Evolutionary conservation across 2,797 vertebrate species (phyloP), one percentile per base, ranked within the genome.

Genomic region (Gephyroberyx darwinii): DNA sequence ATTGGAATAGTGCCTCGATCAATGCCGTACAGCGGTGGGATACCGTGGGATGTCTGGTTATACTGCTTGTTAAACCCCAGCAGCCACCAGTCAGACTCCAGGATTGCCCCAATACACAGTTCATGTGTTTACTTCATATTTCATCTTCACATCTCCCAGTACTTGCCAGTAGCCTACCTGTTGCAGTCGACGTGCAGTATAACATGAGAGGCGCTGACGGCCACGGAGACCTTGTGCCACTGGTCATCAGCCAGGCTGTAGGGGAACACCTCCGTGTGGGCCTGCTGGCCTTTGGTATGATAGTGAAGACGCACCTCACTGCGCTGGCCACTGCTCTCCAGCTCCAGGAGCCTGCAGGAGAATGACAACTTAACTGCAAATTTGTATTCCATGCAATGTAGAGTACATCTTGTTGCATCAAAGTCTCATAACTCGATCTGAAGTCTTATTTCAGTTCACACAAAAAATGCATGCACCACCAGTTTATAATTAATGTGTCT

Each of bases 321-420:
- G 82, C 96, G 95, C 89, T 98, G 96, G 20, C 98, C 97, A 0
- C 98, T 99, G 93, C 97, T 99, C 85, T 99, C 98, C 82, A 99
- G 90, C 89, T 99, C 97, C 91, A 99, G 91, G 84, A 96, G 97
- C 92, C 98, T 99, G 77, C 31, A 50, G 54, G 26, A 50, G 1
- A 9, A 17, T 20, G 12, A 35, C 14, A 39, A 3, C 2, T 7
- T 57, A 9, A 17, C 47, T n/a, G 39, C 33, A 2, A 45, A 61
- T 68, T 56, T 60, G 20, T 50, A 62, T 65, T 59, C 31, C 14
- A 17, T 45, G 20, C 39, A 9, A 17, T 61, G 56, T 31, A 8
- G 17, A 35, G 9, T 30, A 20, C 54, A 30, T 68, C 37, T 39
- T 26, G 50, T 56, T 59, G 56, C 33, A 43, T 77, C 59, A 45